phyloP scores from a whole-genome alignment of 2,888 invertebrate species.

The Scelioninae gen. 2 region DNA sequence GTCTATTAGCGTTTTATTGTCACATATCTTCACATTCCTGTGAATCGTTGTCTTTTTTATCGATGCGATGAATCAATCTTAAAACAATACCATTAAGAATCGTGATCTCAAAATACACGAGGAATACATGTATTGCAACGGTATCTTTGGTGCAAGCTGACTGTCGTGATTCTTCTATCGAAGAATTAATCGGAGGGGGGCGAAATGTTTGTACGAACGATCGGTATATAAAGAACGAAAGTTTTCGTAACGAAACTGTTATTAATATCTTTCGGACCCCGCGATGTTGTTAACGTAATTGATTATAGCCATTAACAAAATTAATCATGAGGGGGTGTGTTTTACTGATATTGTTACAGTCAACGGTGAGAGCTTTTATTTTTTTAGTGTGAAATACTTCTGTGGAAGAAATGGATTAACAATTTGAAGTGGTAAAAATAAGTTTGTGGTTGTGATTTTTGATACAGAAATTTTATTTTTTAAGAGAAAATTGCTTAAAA shows the following conservation, averaged over 20 bases:
- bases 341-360: constrained; percentile 18
- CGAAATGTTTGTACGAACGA: constrained; percentile 29
- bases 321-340: constrained; percentile 23
- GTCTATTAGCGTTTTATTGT: constrained; percentile 4
- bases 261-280: constrained; percentile 27
- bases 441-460: too few relatives aligned
- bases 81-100: constrained; percentile 51
- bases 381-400: constrained; percentile 3
- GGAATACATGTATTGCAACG: constrained; percentile 31
- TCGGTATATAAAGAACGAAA: constrained; percentile 53
- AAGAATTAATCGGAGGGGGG: constrained; percentile 45
- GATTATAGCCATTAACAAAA: not conserved
- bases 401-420: not conserved
- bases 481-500: too few relatives aligned
- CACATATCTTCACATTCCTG: constrained; percentile 12
- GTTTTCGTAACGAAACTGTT: constrained; percentile 34
- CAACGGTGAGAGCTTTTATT: constrained; percentile 22
- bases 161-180: constrained; percentile 34
- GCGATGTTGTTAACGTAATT: constrained; percentile 31
- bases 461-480: too few relatives aligned
- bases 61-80: constrained; percentile 43
- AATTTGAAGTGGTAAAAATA: not conserved
- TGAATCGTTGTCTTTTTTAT: constrained; percentile 17
- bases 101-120: constrained; percentile 51
- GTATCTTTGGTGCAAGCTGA: constrained; percentile 9